Percentiles rank a stretch among this genome's conserved stretches.
These are phyloP conservation scores for Hymenochirus boettgeri DNA, from an alignment of 2,113 vertebrate genomes.

Conservation along the genomic window DNA sequence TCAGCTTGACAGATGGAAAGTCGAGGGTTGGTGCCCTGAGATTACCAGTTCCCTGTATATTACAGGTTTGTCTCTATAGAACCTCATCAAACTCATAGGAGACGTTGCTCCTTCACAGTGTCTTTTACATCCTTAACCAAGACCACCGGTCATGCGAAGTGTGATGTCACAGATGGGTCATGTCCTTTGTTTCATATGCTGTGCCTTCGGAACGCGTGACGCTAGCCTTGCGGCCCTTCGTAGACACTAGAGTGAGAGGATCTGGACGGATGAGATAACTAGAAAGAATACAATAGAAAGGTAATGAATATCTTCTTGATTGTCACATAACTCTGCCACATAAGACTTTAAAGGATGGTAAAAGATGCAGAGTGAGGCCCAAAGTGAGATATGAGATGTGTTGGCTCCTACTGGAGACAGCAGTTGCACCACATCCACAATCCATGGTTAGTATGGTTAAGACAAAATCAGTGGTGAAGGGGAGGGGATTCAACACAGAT, in stretches of 20 bases:
- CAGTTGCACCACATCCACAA: no score
- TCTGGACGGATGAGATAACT: constrained; percentile 76
- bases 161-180: constrained; percentile 66
- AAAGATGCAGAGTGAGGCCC: no score
- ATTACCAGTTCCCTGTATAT: neutral
- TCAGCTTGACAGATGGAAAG: neutral
- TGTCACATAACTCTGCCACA: no score
- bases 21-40: neutral
- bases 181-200: constrained; percentile 66
- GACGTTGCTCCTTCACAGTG: neutral
- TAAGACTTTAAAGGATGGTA: no score
- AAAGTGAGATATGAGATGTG: no score
- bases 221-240: constrained; percentile 58
- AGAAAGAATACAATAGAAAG: neutral
- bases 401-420: no score
- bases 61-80: neutral
- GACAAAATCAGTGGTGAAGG: no score
- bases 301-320: no score
- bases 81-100: neutral
- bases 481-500: no score
- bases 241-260: constrained; percentile 67
- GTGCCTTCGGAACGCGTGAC: constrained; percentile 58
- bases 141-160: neutral
- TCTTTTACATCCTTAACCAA: neutral
- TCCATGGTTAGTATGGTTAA: no score